Conservation (phyloP, 2,888 invertebrate species). For the Amphipyra tragopoginis region DNA sequence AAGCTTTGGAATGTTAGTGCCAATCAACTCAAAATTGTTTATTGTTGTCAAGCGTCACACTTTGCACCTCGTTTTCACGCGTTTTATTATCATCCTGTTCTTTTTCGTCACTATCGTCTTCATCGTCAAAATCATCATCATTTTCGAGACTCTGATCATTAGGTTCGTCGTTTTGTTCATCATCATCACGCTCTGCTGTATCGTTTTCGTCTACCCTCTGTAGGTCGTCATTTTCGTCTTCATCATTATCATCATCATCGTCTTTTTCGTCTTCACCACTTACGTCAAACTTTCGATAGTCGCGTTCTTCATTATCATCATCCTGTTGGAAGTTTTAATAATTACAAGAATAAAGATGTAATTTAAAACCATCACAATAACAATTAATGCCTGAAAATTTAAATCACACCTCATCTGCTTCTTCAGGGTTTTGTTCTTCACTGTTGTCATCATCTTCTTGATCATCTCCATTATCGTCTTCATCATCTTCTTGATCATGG, state of each 20-base stretch:
- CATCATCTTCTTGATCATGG: slow-evolving; percentile 66
- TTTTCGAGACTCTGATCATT: slow-evolving; percentile 60
- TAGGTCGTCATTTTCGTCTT: slow-evolving; percentile 61
- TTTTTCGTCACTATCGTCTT: slow-evolving; percentile 49
- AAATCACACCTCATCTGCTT: slow-evolving; percentile 64
- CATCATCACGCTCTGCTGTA: slow-evolving; percentile 62
- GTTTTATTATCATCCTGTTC: slow-evolving; percentile 64
- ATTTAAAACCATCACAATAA: slow-evolving; percentile 16
- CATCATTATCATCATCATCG: slow-evolving; percentile 59
- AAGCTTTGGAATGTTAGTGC: slow-evolving; percentile 76
- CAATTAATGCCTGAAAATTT: slow-evolving; percentile 24
- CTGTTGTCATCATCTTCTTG: slow-evolving; percentile 63
- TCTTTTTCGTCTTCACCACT: slow-evolving; percentile 54
- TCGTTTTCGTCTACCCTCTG: slow-evolving; percentile 65
- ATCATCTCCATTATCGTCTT: slow-evolving; percentile 69
- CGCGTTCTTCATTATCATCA: slow-evolving; percentile 48
- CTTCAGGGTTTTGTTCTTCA: slow-evolving; percentile 63
- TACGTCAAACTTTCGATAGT: slow-evolving; percentile 61
- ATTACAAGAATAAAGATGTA: slow-evolving; percentile 31
- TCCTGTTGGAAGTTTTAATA: slow-evolving; percentile 58
- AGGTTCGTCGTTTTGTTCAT: slow-evolving; percentile 57
- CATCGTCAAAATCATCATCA: slow-evolving; percentile 28
- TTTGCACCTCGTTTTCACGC: slow-evolving; percentile 73
- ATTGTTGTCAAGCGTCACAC: slow-evolving; percentile 65
- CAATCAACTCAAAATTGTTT: slow-evolving; percentile 66